Percentiles rank a stretch among this genome's conserved stretches.
Conservation (phyloP, 2,113 vertebrate genomes). For the Onychostruthus taczanowskii region DNA sequence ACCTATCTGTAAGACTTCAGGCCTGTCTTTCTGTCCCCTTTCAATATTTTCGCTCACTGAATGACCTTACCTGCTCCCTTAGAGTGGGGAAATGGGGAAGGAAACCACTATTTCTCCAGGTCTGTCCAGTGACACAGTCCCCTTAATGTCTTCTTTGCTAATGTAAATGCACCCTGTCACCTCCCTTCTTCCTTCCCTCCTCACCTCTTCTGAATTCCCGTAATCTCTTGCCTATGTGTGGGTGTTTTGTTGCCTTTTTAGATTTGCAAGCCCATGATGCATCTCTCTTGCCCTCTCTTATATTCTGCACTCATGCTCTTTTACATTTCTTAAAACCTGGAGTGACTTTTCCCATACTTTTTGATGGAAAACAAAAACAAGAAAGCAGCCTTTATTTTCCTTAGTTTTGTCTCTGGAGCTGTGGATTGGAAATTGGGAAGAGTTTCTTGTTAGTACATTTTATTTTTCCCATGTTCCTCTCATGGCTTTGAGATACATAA, state of each 20-base stretch:
- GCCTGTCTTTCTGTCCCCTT: background rate
- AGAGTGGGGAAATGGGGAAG: background rate
- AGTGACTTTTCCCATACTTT: background rate
- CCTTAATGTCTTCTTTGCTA: background rate
- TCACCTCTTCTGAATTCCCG: background rate
- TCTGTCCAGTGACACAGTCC: background rate
- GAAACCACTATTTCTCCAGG: background rate
- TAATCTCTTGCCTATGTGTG: background rate
- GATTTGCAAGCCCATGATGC: background rate
- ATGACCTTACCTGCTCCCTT: background rate
- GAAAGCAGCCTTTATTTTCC: background rate
- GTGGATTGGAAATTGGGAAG: background rate
- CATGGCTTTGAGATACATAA: background rate
- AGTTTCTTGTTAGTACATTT: background rate
- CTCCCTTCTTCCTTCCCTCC: background rate
- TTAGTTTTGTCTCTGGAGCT: background rate
- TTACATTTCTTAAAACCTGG: background rate
- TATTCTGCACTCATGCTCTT: background rate
- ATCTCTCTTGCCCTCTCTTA: background rate
- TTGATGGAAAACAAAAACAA: background rate
- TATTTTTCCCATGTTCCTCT: background rate
- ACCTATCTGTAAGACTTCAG: background rate
- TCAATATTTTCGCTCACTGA: background rate
- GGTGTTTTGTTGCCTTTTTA: background rate
- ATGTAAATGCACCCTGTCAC: background rate